Evolutionary conservation across 2,888 invertebrate genomes (phyloP).

Genomic region (Phoronis australis): DNA sequence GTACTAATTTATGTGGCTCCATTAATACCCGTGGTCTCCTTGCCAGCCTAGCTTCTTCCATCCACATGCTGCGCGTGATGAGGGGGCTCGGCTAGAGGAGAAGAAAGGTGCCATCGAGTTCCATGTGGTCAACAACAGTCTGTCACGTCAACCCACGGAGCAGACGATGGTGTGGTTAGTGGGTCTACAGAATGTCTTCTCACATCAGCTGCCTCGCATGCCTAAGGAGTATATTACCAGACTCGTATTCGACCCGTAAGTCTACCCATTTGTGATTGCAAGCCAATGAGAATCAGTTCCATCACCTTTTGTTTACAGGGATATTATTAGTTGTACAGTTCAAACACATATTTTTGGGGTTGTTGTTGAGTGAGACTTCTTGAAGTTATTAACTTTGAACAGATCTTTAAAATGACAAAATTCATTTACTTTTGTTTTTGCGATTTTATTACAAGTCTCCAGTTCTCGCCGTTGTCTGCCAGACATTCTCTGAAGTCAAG

Average conservation of each 20-base stretch:
- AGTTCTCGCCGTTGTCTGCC: no score
- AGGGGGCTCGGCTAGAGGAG: constrained; percentile 86
- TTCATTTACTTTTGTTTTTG: no score
- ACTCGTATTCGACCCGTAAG: constrained; percentile 74
- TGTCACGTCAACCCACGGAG: constrained; percentile 71
- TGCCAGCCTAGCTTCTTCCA: constrained; percentile 22
- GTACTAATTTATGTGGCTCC: not conserved
- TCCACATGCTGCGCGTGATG: constrained; percentile 71
- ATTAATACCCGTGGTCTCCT: not conserved
- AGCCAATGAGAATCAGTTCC: no score
- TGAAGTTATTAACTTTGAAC: no score
- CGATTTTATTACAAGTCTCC: no score
- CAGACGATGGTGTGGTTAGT: constrained; percentile 91
- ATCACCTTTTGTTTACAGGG: no score
- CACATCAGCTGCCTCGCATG: constrained; percentile 93
- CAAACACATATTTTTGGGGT: no score
- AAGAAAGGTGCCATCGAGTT: constrained; percentile 83
- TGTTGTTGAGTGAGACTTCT: no score
- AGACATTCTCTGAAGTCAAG: no score
- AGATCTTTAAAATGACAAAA: no score
- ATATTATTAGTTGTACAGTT: no score
- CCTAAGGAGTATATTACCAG: constrained; percentile 95
- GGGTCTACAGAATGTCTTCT: constrained; percentile 89
- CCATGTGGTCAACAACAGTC: constrained; percentile 87
- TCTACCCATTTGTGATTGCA: no score